These are phyloP conservation scores for Dysidea cf. avara DNA, from an alignment of 37 sponge, comb jelly and placozoan genomes.

Conservation along the genomic window DNA sequence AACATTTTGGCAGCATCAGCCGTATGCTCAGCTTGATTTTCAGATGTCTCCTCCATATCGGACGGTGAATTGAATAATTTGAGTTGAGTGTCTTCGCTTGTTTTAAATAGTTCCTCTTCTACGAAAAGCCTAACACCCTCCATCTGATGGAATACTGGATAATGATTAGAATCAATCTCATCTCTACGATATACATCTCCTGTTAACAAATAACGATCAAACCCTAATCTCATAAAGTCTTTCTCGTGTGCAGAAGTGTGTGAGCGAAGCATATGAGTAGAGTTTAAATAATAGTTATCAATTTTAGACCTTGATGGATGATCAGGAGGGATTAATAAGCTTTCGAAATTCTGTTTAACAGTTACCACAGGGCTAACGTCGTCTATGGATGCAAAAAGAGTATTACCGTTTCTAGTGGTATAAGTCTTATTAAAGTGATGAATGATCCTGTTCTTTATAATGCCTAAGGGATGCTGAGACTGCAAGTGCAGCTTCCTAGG, in stretches of 20 bases:
- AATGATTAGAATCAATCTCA: constrained; percentile 90
- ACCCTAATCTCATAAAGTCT: constrained; percentile 82
- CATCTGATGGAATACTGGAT: constrained; percentile 98
- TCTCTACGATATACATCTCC: constrained; percentile 97
- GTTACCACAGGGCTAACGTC: constrained; percentile 81
- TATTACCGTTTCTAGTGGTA: constrained; percentile 50
- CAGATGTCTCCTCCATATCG: constrained; percentile 29
- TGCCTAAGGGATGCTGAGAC: constrained; percentile 77
- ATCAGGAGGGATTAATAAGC: constrained; percentile 67
- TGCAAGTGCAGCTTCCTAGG: constrained; percentile 65
- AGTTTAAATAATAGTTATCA: constrained; percentile 92
- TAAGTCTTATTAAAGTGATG: constrained; percentile 75
- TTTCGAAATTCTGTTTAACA: constrained; percentile 90
- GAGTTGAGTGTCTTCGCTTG: constrained; percentile 1
- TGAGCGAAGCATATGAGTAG: constrained; percentile 64
- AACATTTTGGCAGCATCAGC: constrained; percentile 69
- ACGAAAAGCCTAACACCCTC: constrained; percentile 90
- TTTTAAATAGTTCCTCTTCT: constrained; percentile 59
- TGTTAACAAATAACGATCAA: constrained; percentile 83
- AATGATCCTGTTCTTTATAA: constrained; percentile 79
- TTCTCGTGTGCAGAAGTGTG: constrained; percentile 95
- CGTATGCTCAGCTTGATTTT: constrained; percentile 75
- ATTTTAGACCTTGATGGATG: constrained; percentile 68
- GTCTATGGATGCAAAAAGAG: constrained; percentile 77
- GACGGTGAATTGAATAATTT: constrained; percentile 26